These are phyloP conservation scores for Takifugu rubripes DNA, from an alignment of 2,797 vertebrate genomes.

Conservation along the genomic window DNA sequence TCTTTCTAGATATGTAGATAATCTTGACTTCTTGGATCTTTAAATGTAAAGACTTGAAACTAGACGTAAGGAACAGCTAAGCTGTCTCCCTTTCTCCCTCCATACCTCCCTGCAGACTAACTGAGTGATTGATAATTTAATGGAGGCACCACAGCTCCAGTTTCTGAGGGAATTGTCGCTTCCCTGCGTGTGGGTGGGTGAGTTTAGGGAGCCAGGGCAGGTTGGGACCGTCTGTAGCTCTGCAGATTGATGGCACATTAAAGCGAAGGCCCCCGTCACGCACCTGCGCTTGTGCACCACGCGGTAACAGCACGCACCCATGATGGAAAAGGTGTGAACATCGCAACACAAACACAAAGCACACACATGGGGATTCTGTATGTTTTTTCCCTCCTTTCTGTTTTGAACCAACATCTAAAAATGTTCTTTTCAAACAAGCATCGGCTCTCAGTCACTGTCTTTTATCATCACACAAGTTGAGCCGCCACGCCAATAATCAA, in stretches of 20 bases:
- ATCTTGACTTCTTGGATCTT: background rate
- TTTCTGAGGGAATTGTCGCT: constrained; percentile 28
- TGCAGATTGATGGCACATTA: constrained; percentile 62
- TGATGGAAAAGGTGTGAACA: constrained; percentile 16
- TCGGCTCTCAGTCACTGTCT: constrained; percentile 4
- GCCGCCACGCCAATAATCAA: constrained; percentile 6
- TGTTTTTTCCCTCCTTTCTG: background rate
- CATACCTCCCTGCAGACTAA: constrained; percentile 17
- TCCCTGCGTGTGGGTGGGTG: constrained; percentile 10
- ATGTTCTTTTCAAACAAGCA: constrained; percentile 14
- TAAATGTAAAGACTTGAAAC: constrained; percentile 4
- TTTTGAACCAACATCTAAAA: constrained; percentile 18
- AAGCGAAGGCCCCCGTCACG: constrained; percentile 63
- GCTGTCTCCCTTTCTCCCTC: constrained; percentile 6
- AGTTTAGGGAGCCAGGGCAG: background rate
- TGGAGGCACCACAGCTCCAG: constrained; percentile 22
- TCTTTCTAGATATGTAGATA: too few relatives aligned
- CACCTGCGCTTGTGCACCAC: constrained; percentile 56
- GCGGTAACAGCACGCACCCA: constrained; percentile 30
- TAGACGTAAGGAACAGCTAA: constrained; percentile 13
- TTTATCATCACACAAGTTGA: constrained; percentile 8
- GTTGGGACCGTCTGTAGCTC: constrained; percentile 37
- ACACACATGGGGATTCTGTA: constrained; percentile 11
- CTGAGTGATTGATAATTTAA: constrained; percentile 56
- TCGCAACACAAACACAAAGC: constrained; percentile 1